Conservation (phyloP, 2,888 invertebrate species). For the Drosophila aldrichi region DNA sequence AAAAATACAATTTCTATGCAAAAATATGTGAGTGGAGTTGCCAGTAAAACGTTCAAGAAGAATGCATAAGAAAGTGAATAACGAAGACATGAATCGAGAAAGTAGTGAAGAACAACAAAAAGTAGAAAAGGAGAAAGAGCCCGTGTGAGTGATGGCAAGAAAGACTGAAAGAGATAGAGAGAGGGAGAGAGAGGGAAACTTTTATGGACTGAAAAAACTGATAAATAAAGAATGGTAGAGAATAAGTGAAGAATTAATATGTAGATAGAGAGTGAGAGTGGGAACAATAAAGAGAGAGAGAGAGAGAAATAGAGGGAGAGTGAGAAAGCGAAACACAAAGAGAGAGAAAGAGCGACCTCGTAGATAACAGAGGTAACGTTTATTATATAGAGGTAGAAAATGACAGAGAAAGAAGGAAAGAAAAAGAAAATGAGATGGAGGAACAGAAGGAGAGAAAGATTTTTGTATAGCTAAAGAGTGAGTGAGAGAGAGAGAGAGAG, state of each 20-base stretch:
- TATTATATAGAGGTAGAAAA: neutral
- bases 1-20: conserved; percentile 21
- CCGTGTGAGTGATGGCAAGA: no score
- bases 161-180: no score
- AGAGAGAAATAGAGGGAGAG: neutral
- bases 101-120: no score
- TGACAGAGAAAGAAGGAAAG: neutral
- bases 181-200: neutral
- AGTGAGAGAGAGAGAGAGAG: neutral
- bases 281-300: neutral
- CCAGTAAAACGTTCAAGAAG: conserved; percentile 13
- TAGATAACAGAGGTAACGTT: neutral
- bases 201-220: neutral
- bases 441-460: neutral
- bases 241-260: neutral
- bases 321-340: neutral
- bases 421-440: neutral
- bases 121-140: neutral
- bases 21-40: conserved; percentile 7
- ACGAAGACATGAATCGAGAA: neutral
- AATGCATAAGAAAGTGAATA: neutral
- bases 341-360: no score
- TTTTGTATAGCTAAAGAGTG: neutral
- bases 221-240: no score
- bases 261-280: neutral